Percentiles rank a stretch among this genome's conserved stretches.
Evolutionary conservation across 2,888 invertebrate genomes (phyloP).

Genomic region (Standfussiana lucernea): DNA sequence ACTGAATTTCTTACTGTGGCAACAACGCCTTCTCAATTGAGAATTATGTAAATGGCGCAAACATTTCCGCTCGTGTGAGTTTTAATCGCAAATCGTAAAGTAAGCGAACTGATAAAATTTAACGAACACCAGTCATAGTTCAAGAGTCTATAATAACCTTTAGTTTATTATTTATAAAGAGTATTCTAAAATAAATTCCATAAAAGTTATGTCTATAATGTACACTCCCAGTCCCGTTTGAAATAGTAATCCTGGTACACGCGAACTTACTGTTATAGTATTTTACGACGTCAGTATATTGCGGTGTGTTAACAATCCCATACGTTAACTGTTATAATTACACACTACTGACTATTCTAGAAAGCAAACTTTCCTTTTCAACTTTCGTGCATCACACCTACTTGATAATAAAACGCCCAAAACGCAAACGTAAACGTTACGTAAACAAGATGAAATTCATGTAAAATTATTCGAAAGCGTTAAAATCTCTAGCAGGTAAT

Average conservation of each 20-base stretch:
- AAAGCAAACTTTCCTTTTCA: conserved; percentile 67
- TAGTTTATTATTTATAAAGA: not conserved
- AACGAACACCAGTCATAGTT: conserved; percentile 7
- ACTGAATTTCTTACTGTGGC: not conserved
- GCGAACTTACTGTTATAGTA: conserved; percentile 44
- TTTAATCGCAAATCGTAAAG: conserved; percentile 23
- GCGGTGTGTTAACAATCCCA: conserved; percentile 32
- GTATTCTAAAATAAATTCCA: not conserved
- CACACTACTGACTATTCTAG: conserved; percentile 48
- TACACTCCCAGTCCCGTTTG: conserved; percentile 28
- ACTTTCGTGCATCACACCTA: conserved; percentile 56
- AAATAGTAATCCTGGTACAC: not conserved
- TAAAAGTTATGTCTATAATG: conserved; percentile 11
- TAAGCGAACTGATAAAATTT: conserved; percentile 20
- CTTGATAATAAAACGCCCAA: conserved; percentile 60
- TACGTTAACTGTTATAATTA: conserved; percentile 51
- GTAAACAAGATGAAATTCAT: conserved; percentile 56
- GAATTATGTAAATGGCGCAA: conserved; percentile 36
- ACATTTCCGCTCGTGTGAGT: conserved; percentile 45
- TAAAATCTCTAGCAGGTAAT: conserved; percentile 59
- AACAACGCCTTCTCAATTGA: conserved; percentile 40
- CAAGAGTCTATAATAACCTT: not conserved
- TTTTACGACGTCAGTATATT: conserved; percentile 28
- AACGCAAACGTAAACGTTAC: conserved; percentile 59
- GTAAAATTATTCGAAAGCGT: conserved; percentile 61